Evolutionary conservation across 2,113 vertebrate genomes (phyloP), one percentile per base, ranked within the genome.

Genomic region (Phycodurus eques): DNA sequence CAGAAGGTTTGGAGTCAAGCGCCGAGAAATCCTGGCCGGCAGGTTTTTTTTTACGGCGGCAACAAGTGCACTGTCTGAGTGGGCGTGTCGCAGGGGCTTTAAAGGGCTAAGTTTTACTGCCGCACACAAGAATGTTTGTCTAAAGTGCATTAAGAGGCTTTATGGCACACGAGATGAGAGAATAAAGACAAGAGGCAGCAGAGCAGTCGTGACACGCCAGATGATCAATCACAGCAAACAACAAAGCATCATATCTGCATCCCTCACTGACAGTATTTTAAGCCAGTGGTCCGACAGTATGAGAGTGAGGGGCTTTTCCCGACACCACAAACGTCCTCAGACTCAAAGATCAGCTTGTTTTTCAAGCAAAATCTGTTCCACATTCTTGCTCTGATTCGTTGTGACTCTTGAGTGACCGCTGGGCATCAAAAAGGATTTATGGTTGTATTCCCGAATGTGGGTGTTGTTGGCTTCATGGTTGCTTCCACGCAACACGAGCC

Each of bases 11-110:
- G 77, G 61, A 79, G 69, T 47, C 43, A 69, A 11, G 67, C 20
- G 35, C 49, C 17, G 13, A 57, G 53, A 53, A 43, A 11, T 10
- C 49, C 67, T 82, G 76, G n/a, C 70, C 73, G 31, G 68, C 67
- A 68, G 44, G 66, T 64, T 63, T 59, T 31, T 59, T 78, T 79
- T 80, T 54, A 81, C 66, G 42, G 80, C 80, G 70, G 69, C 73
- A 64, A 73, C 89, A 88, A 90, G 87, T 90, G 86, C 80, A 80
- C 67, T 46, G 86, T 87, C 83, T 83, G 76, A 60, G 76, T 71
- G 81, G 81, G 82, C 60, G 78, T 76, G n/a, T 35, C 39, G 49
- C 61, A 0, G 70, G 79, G 80, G 84, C 89, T 89, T 88, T 78
- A 88, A 84, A 89, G 85, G 65, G 33, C 53, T 46, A 13, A 8